Base-by-base conservation (phyloP, 2,888 invertebrate species). In the Cerastoderma edule region DNA sequence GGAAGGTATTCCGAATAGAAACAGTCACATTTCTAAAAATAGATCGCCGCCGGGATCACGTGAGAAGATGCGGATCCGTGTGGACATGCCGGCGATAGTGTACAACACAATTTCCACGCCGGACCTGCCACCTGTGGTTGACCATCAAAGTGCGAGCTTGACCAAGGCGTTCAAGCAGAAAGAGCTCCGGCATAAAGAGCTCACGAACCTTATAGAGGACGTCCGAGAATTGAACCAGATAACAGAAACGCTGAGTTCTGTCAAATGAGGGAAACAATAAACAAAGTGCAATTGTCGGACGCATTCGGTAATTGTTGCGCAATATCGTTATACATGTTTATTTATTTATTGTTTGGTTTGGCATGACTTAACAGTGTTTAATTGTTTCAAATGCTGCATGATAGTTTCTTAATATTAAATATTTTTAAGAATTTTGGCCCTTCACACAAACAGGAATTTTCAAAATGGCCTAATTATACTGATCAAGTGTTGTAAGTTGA, bases 41-140 rank as follows among this genome's bases (percentile, higher is more conserved):
- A 44, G 39, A 30, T 63, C 74, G 32, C 66, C 63, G 0, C 48
- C 72, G 13, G 72, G 72, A 46, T 60, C 75, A 22, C 57, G 67
- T n/a, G 73, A 75, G 24, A 76, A 72, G 48, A 80, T 77, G 65
- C 79, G 78, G 27, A 88, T 89, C 56, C 82, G 86, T 19, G 84
- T 89, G 0, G 87, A 88, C 56, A 89, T 89, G 88, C 89, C 89
- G 0, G 75, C 85, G 13, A 88, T 90, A 44, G 85, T 90, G 35
- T 88, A 87, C 63, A 88, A 87, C 64, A 79, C 83, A 0, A 79
- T 85, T 1, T 81, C 85, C 1, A 72, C 74, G 2, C 72, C 81
- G 0, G 78, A 81, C 16, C 32, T 66, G 0, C 76, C 75, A 5
- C 44, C 27, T 10, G 50, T 46, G 0, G 19, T 53, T 28, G 70